phyloP scores from a whole-genome alignment of 1,140 invertebrate species.

The Anastrepha obliqua region DNA sequence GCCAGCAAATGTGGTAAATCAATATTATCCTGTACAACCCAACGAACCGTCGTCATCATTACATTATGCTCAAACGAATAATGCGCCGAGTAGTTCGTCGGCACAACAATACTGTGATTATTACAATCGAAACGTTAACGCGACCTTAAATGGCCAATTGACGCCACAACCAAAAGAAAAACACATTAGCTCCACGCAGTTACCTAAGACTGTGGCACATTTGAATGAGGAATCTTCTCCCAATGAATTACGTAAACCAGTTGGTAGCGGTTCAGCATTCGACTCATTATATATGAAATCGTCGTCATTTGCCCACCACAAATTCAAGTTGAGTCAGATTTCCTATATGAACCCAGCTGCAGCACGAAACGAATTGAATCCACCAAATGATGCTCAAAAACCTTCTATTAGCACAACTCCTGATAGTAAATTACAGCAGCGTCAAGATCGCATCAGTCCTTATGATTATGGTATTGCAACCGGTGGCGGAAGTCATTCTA shows the following conservation, averaged over 20 bases:
- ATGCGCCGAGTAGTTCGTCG: background rate
- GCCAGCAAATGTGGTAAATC: conserved; percentile 58
- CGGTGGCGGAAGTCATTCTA: conserved; percentile 17
- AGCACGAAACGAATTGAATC: conserved; percentile 40
- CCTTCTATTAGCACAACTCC: conserved; percentile 59
- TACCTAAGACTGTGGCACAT: conserved; percentile 25
- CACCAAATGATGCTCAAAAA: conserved; percentile 67
- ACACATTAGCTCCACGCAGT: background rate
- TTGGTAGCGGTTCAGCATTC: conserved; percentile 44
- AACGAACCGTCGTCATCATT: conserved; percentile 32
- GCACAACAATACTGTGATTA: conserved; percentile 50
- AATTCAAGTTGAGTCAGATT: conserved; percentile 66
- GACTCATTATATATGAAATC: conserved; percentile 59
- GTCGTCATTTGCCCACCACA: conserved; percentile 69
- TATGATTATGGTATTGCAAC: conserved; percentile 43
- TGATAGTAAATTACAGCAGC: conserved; percentile 65
- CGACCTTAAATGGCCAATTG: conserved; percentile 39
- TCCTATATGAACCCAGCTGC: conserved; percentile 58
- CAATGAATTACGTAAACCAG: background rate
- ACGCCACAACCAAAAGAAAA: conserved; percentile 37
- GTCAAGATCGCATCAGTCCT: conserved; percentile 54
- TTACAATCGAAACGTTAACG: conserved; percentile 21
- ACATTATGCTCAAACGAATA: conserved; percentile 39
- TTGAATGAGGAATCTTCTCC: background rate
- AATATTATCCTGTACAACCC: conserved; percentile 57